Evolutionary conservation across 2,113 vertebrate species (phyloP), one percentile per base, ranked within the genome.

Genomic region (Edolisoma coerulescens): DNA sequence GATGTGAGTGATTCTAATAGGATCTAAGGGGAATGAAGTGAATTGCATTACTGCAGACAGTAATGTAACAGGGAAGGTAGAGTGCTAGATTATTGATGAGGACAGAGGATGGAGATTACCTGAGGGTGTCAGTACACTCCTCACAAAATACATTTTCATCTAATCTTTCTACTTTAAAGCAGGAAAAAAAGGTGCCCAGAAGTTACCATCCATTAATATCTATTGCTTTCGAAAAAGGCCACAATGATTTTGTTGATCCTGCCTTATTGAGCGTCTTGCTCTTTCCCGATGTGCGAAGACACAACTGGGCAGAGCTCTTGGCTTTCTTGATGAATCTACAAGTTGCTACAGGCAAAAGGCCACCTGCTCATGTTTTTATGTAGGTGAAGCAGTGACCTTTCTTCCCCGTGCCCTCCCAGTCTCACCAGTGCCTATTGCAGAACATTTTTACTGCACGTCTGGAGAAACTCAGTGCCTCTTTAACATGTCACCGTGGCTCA

Each of bases 71-170:
- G 75, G 60, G 64, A 92, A 82, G 74, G 74, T 54, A 87, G 85
- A 89, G 69, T 71, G 84, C 80, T 93, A 75, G 88, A 95, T 92
- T 95, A 96, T 97, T 93, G 95, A 96, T 96, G 95, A 96, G 76
- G 85, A 92, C 88, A 86, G 92, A 95, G 75, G 47, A 90, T 91
- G 94, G 65, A 90, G 91, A 96, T 97, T 93, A 96, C 94, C 90
- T 96, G 80, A 92, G 90, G 79, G 92, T 96, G 93, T 96, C 83
- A 77, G 84, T 80, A 88, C 75, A 37, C 65, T 75, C 59, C 92
- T 95, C 30, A 6, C 78, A 95, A 97, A 95, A 91, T 89, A 83
- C 53, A 64, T 96, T 97, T 96, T 92, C 89, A 87, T 91, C 74
- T 91, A 83, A 90, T 91, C 53, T 89, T 96, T 92, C 73, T 91